Evolutionary conservation across 2,797 vertebrate species (phyloP).

Genomic region (Myotis daubentonii): DNA sequence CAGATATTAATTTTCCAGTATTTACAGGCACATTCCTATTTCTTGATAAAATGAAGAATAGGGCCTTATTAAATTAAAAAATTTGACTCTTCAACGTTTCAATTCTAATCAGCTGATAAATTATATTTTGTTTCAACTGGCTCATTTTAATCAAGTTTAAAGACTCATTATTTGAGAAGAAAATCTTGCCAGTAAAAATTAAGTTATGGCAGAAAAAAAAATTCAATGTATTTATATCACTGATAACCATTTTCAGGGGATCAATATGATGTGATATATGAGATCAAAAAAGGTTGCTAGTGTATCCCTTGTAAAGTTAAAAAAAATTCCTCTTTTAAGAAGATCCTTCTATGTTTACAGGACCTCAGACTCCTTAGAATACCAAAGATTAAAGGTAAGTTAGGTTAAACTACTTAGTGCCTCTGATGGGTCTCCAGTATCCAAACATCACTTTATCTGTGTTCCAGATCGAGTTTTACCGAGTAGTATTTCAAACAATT

Average conservation of each 20-base stretch:
- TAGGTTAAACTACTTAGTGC: conserved; percentile 78
- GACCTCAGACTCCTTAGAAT: conserved; percentile 69
- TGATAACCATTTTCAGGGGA: background rate
- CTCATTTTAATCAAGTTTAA: conserved; percentile 1
- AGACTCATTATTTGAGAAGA: background rate
- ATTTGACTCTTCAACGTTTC: background rate
- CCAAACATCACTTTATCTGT: conserved; percentile 82
- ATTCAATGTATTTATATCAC: background rate
- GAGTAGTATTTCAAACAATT: conserved; percentile 86
- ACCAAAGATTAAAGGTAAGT: conserved; percentile 84
- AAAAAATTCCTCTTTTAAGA: conserved; percentile 77
- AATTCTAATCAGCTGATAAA: background rate
- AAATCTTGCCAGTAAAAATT: background rate
- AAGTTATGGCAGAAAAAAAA: background rate
- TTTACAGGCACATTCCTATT: background rate
- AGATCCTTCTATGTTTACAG: conserved; percentile 76
- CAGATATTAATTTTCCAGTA: background rate
- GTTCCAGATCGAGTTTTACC: conserved; percentile 83
- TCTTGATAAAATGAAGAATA: conserved; percentile 3
- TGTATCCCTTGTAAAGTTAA: conserved; percentile 51
- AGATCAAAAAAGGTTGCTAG: conserved; percentile 41
- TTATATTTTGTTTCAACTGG: background rate
- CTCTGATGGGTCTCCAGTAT: conserved; percentile 78
- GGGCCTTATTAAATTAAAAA: background rate
- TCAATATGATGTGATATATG: background rate